Evolutionary conservation across 2,113 vertebrate genomes (phyloP).

Genomic region (Malurus elegans): DNA sequence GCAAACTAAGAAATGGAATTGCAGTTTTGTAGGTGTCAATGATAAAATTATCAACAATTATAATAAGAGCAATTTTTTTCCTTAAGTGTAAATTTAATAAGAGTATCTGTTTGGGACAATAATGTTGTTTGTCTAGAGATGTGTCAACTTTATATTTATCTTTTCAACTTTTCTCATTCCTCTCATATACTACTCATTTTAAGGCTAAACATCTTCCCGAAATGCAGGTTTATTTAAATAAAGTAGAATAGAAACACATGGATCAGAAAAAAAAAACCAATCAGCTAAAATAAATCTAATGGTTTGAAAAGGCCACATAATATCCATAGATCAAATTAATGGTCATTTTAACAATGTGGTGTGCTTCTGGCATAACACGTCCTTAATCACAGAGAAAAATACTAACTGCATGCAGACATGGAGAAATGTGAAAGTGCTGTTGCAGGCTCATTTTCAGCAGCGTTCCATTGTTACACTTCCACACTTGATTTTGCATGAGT

Average conservation of each 20-base stretch:
- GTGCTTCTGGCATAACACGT: not conserved
- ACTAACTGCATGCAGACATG: not conserved
- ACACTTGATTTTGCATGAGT: not conserved
- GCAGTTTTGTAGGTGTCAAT: not conserved
- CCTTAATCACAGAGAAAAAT: not conserved
- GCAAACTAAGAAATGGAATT: not conserved
- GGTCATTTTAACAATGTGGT: not conserved
- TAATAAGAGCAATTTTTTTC: not conserved
- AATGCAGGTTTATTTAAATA: not conserved
- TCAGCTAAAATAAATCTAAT: not conserved
- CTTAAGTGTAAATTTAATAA: not conserved
- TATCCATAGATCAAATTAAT: not conserved
- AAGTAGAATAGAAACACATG: not conserved
- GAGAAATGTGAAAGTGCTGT: not conserved
- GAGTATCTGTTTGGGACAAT: not conserved
- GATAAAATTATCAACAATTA: not conserved
- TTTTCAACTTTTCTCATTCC: not conserved
- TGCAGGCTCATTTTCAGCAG: not conserved
- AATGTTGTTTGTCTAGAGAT: not conserved
- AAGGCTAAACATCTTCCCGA: not conserved
- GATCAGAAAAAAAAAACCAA: not conserved
- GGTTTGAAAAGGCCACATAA: not conserved
- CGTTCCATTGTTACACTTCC: not conserved
- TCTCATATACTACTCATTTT: not conserved
- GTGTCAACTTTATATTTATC: not conserved